Conservation (phyloP, 1,140 invertebrate species). For the Zaprionus kolodkinae region DNA sequence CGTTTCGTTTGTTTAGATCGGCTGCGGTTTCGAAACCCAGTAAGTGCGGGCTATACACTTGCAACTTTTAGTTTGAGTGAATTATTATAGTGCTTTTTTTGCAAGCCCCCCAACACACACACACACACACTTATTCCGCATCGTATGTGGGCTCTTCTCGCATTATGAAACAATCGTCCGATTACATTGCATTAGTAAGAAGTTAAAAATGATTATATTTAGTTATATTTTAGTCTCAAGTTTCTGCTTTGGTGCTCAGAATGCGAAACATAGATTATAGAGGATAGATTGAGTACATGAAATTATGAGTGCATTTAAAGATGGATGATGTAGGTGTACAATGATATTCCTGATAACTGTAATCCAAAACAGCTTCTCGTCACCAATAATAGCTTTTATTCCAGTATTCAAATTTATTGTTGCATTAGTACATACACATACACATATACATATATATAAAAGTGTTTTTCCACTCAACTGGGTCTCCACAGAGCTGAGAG, state of each 20-base stretch:
- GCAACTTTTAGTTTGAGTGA: constrained; percentile 12
- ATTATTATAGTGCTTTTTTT: constrained; percentile 12
- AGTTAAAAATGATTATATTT: background rate
- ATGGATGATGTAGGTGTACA: background rate
- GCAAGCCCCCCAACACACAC: background rate
- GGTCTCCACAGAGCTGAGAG: background rate
- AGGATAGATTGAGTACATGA: too few species aligned
- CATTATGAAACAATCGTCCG: background rate
- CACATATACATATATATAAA: constrained; percentile 3
- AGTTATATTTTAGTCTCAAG: too few species aligned
- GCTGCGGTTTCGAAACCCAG: constrained; percentile 75
- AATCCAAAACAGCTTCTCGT: background rate
- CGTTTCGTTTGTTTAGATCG: constrained; percentile 55
- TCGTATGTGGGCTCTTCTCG: background rate
- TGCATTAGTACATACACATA: constrained; percentile 6
- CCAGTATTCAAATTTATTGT: constrained; percentile 3
- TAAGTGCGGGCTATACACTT: constrained; percentile 52
- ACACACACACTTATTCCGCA: background rate
- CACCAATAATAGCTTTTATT: background rate
- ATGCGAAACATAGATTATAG: too few species aligned
- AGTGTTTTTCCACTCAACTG: constrained; percentile 4
- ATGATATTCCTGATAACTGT: background rate
- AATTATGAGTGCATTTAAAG: too few species aligned
- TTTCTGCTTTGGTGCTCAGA: too few species aligned
- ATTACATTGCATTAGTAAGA: background rate